Evolutionary conservation across 2,888 invertebrate species (phyloP).

Genomic region (Acanthosepion pharaonis): DNA sequence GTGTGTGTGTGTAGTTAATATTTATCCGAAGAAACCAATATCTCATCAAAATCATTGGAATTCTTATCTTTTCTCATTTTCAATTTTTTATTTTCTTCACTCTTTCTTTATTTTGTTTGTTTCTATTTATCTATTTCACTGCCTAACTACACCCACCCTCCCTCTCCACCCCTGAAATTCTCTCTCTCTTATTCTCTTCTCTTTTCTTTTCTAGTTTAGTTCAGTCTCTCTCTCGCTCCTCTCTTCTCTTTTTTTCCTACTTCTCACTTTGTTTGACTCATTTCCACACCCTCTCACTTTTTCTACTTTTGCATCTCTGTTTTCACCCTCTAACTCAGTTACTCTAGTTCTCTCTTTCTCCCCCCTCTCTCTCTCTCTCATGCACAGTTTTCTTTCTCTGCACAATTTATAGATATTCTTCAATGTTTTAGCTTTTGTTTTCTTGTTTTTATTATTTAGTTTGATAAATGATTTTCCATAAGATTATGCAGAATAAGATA

Average conservation of each 20-base stretch:
- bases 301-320: too few species aligned
- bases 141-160: neutral
- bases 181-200: neutral
- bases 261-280: neutral
- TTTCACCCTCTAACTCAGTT: too few species aligned
- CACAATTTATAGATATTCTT: slow-evolving; percentile 11
- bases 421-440: neutral
- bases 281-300: neutral
- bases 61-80: neutral
- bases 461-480: slow-evolving; percentile 33
- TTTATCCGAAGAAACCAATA: neutral
- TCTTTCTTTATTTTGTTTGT: neutral
- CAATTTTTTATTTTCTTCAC: neutral
- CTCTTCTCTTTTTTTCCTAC: neutral
- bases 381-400: neutral
- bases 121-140: neutral
- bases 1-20: neutral
- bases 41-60: neutral
- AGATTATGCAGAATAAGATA: neutral
- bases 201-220: neutral
- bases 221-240: too few species aligned
- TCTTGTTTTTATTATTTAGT: neutral
- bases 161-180: neutral
- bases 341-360: too few species aligned
- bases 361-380: too few species aligned